Evolutionary conservation across 2,113 vertebrate genomes (phyloP), one percentile per base, ranked within the genome.

Genomic region (Leucoraja erinaceus): DNA sequence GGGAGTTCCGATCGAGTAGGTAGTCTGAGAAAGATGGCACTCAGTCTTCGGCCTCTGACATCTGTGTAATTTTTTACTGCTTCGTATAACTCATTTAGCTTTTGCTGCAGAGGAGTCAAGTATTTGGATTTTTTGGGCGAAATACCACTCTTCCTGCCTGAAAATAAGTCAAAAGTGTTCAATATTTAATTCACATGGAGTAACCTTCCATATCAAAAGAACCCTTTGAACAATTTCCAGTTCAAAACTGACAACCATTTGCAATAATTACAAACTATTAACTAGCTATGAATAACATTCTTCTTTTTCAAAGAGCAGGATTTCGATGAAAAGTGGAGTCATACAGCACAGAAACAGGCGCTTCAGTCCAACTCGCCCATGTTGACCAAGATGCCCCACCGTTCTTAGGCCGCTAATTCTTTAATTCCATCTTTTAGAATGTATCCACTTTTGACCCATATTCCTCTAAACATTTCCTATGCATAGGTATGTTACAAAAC

Each of bases 11-110:
- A 97, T 0, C 99, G 98, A n/a, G 99, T 99, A 0, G 99, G 99
- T 93, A 99, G 97, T 31, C 99, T 96, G 94, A 99, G 95, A 94
- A 99, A 99, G 95, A 99, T 99, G 0, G 98, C 98, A 93, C 99
- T 99, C 93, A 99, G 98, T n/a, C 98, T 97, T 5, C 99, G 97
- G n/a, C 99, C 98, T 0, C 98, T 96, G 93, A 98, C 99, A 95
- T 99, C 99, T 0, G 98, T 99, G 95, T 97, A 99, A 95, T 98
- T 99, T 95, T 99, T 99, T 22, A 99, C 98, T 0, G 98, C 97
- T 95, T 99, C 99, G 5, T 99, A 99, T 25, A 99, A 98, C 94
- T 99, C 98, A 56, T 98, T 99, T 93, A 99, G 95, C 93, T 99
- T 99, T 95, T 99, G 99, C 94, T 99, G 99, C 95, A 99, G 97